Evolutionary conservation across 2,797 vertebrate species (phyloP), one percentile per base, ranked within the genome.

Genomic region (Hippocampus kuda): DNA sequence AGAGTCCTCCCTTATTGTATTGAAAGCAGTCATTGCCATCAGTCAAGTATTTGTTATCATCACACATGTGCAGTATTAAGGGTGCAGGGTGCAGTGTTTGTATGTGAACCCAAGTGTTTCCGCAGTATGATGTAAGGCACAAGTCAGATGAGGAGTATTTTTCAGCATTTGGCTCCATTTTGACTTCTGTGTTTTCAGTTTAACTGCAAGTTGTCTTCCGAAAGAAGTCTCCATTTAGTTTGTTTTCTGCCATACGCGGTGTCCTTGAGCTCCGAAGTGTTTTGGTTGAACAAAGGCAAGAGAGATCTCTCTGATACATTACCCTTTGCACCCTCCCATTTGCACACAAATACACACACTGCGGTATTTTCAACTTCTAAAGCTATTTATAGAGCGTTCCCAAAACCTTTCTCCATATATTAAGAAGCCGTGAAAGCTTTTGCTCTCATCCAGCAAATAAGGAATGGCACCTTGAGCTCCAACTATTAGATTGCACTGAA

Each of bases 191-290:
- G 18, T 54, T 53, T 30, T 54, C 49, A 44, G 42, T 12, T 15
- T n/a, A 42, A 65, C 57, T 60, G 42, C 34, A 65, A 16, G 64
- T 57, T 18, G 12, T 67, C 16, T 56, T 54, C 34, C 48, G 8
- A 38, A 56, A 34, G 12, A 30, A 16, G 4, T 27, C 18, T 38
- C 27, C 5, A 4, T 67, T 34, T 26, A 42, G 49, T 56, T 18
- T 57, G 49, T 8, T 26, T 48, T 30, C 34, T 67, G 1, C 34
- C 51, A 57, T 57, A 67, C 4, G 56, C 80, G 56, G 46, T 79
- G 81, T 85, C 84, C 85, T 87, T 88, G 83, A 84, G 79, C 79
- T 73, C 60, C 56, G 68, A 70, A 77, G 79, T 80, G 72, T 83
- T 65, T 62, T 54, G 46, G 74, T 71, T 83, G 63, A 81, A 81